phyloP scores from a whole-genome alignment of 2,888 invertebrate genomes.

The Platycheirus rosarum region DNA sequence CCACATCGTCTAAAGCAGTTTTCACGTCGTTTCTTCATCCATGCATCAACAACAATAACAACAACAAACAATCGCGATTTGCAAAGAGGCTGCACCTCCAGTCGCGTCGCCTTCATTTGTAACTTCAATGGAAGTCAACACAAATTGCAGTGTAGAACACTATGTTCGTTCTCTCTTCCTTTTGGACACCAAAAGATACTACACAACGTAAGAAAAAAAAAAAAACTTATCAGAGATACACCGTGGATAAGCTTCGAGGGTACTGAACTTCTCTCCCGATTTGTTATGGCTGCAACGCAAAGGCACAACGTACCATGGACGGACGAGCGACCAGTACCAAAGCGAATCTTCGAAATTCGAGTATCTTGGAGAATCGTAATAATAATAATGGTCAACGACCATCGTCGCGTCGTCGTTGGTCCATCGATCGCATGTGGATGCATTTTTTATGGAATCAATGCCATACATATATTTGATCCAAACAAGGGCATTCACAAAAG shows the following conservation, averaged over 20 bases:
- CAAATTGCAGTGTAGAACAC: conserved; percentile 73
- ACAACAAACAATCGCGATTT: conserved; percentile 64
- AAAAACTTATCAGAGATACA: conserved; percentile 57
- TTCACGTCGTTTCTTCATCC: conserved; percentile 3
- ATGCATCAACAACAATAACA: background rate
- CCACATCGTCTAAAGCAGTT: conserved; percentile 16
- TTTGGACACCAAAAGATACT: conserved; percentile 27
- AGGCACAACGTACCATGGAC: conserved; percentile 3
- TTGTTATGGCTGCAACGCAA: conserved; percentile 60
- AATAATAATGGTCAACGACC: conserved; percentile 57
- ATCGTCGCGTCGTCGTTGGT: conserved; percentile 8
- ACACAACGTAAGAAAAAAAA: conserved; percentile 14
- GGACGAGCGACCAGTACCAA: conserved; percentile 34
- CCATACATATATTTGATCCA: conserved; percentile 50
- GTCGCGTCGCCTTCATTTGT: conserved; percentile 65
- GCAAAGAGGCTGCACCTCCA: conserved; percentile 40
- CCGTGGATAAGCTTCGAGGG: conserved; percentile 61
- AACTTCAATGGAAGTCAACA: conserved; percentile 70
- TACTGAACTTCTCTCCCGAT: conserved; percentile 66
- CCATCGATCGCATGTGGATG: conserved; percentile 49
- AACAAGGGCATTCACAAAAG: conserved; percentile 42
- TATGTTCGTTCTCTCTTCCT: conserved; percentile 49
- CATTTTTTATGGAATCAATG: conserved; percentile 55
- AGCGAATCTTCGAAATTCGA: conserved; percentile 71
- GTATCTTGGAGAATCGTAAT: conserved; percentile 37